Percentiles rank a stretch among this genome's conserved stretches.
Conservation (phyloP, 2,113 vertebrate species). For the Sinocyclocheilus anshuiensis region DNA sequence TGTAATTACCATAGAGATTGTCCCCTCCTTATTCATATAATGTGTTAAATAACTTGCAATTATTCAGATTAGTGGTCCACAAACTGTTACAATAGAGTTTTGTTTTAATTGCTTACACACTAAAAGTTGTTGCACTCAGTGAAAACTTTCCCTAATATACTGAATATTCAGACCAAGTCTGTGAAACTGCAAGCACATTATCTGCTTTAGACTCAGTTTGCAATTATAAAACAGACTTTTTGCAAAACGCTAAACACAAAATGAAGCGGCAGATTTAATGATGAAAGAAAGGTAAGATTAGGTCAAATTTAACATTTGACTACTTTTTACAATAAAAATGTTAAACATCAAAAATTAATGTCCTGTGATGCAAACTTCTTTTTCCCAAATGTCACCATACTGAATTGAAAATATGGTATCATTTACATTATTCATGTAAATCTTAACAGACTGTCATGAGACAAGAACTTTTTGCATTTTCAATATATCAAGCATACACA, state of each 20-base stretch:
- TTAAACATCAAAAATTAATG: too few species aligned
- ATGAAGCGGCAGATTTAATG: not conserved
- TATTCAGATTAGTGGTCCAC: not conserved
- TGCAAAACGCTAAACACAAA: not conserved
- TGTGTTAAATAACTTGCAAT: not conserved
- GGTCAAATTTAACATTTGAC: too few species aligned
- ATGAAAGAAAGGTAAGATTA: too few species aligned
- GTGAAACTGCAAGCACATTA: not conserved
- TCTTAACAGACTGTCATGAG: not conserved
- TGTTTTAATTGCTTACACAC: not conserved
- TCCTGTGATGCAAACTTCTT: not conserved
- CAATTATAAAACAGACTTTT: not conserved
- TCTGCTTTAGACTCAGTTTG: not conserved
- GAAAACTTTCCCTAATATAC: not conserved
- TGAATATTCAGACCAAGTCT: not conserved
- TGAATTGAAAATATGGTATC: not conserved
- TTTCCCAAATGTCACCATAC: not conserved
- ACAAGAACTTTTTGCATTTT: not conserved
- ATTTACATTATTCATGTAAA: not conserved
- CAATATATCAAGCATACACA: not conserved
- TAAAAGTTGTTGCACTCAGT: not conserved
- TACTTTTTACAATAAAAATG: too few species aligned
- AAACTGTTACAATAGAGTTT: not conserved
- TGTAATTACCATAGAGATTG: not conserved
- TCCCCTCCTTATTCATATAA: not conserved